These are phyloP conservation scores for Mellivora capensis DNA, from an alignment of 2,113 vertebrate genomes.

Conservation along the genomic window DNA sequence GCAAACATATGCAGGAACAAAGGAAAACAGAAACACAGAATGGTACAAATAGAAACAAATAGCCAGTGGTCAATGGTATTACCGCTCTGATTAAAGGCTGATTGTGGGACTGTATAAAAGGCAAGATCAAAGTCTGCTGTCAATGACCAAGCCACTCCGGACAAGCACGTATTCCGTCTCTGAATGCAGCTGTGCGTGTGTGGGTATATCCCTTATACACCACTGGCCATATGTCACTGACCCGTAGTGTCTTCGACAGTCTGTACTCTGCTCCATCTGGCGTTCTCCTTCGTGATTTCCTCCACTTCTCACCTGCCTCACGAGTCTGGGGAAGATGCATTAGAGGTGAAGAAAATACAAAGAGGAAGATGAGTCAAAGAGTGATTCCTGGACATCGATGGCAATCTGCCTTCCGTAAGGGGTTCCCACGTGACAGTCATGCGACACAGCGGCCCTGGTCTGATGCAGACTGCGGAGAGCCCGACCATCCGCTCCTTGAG, in stretches of 20 bases:
- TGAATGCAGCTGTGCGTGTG: background rate
- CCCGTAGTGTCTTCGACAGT: background rate
- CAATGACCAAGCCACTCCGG: background rate
- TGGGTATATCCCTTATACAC: accelerated
- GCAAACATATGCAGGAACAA: background rate
- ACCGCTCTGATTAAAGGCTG: background rate
- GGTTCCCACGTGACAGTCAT: background rate
- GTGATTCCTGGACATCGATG: background rate
- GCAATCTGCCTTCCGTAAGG: background rate
- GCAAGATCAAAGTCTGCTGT: too few species aligned
- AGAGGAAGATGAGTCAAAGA: background rate
- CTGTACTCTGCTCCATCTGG: background rate
- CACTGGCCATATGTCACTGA: too few species aligned
- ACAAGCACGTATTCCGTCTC: too few species aligned
- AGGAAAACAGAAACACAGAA: background rate
- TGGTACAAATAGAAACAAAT: background rate
- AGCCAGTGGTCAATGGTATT: background rate
- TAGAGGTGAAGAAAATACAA: background rate
- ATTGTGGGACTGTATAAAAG: background rate
- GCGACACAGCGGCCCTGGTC: background rate
- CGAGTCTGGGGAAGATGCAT: background rate
- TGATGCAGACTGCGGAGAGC: background rate
- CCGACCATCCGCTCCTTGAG: too few species aligned
- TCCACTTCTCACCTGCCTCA: background rate
- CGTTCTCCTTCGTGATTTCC: background rate